Evolutionary conservation across 2,113 vertebrate species (phyloP).

Genomic region (Catharus minimus): DNA sequence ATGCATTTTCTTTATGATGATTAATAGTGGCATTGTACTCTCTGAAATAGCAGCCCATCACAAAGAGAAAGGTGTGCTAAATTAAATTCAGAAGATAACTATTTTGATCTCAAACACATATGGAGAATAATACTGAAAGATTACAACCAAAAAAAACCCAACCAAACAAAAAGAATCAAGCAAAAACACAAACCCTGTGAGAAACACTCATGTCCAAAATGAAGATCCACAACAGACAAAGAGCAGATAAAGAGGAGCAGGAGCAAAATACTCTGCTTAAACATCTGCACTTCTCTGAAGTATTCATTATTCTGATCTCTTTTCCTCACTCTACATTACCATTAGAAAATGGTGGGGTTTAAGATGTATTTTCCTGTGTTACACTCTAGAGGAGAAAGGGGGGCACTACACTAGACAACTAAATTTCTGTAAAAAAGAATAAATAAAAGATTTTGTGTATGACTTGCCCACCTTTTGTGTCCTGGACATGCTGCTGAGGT

Average conservation of each 20-base stretch:
- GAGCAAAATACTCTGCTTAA: background rate
- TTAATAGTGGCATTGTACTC: slow-evolving; percentile 6
- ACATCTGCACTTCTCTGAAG: background rate
- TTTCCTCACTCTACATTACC: background rate
- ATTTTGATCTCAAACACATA: slow-evolving; percentile 1
- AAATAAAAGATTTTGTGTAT: background rate
- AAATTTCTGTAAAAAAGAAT: background rate
- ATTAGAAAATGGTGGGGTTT: background rate
- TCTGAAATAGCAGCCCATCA: slow-evolving; percentile 14
- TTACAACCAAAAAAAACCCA: background rate
- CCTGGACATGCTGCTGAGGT: background rate
- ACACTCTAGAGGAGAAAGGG: background rate
- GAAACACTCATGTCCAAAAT: background rate
- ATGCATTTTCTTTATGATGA: slow-evolving; percentile 36
- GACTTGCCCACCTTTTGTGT: background rate
- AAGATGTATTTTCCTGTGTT: background rate
- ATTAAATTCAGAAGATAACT: slow-evolving; percentile 19
- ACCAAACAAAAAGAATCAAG: background rate
- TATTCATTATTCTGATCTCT: background rate
- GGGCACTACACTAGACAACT: background rate
- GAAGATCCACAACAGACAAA: background rate
- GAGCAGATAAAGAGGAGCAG: background rate
- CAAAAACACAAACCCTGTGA: background rate
- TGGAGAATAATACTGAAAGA: background rate
- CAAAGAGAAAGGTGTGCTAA: background rate